phyloP scores from a whole-genome alignment of 2,113 vertebrate genomes.

The Sciurus niger region DNA sequence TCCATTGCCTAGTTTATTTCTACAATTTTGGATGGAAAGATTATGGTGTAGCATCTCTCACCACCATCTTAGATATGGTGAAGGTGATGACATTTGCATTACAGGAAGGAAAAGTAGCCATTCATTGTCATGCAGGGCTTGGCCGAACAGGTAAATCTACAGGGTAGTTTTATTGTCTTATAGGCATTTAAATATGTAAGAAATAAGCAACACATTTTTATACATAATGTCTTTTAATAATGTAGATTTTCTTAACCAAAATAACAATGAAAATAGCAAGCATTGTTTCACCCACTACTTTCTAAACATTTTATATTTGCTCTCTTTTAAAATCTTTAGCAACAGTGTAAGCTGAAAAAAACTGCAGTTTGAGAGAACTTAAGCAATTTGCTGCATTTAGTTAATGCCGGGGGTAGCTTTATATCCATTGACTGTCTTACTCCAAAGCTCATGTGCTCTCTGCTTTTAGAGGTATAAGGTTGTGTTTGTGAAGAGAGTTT shows the following conservation, averaged over 20 bases:
- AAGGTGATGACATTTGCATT: conserved; percentile 98
- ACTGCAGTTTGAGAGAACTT: not conserved
- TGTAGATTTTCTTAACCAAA: conserved; percentile 9
- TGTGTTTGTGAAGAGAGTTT: conserved; percentile 35
- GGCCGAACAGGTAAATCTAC: conserved; percentile 94
- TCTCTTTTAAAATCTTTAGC: conserved; percentile 39
- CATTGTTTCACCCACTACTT: not conserved
- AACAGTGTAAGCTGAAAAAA: not conserved
- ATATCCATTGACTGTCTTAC: not conserved
- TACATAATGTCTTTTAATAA: conserved; percentile 9
- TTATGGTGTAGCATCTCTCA: conserved; percentile 97
- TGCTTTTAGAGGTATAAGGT: not conserved
- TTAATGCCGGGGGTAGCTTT: not conserved
- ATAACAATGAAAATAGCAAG: conserved; percentile 42
- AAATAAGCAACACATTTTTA: conserved; percentile 48
- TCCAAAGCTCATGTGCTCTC: not conserved
- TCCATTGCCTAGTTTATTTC: conserved; percentile 95
- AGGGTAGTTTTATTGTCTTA: not conserved
- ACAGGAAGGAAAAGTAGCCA: conserved; percentile 96
- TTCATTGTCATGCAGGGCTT: conserved; percentile 98
- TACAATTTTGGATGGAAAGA: conserved; percentile 99
- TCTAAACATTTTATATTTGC: conserved; percentile 7
- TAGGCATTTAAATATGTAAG: not conserved
- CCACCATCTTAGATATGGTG: conserved; percentile 98
- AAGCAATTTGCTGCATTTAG: not conserved